phyloP scores from a whole-genome alignment of 2,113 vertebrate genomes.

The Caretta caretta region DNA sequence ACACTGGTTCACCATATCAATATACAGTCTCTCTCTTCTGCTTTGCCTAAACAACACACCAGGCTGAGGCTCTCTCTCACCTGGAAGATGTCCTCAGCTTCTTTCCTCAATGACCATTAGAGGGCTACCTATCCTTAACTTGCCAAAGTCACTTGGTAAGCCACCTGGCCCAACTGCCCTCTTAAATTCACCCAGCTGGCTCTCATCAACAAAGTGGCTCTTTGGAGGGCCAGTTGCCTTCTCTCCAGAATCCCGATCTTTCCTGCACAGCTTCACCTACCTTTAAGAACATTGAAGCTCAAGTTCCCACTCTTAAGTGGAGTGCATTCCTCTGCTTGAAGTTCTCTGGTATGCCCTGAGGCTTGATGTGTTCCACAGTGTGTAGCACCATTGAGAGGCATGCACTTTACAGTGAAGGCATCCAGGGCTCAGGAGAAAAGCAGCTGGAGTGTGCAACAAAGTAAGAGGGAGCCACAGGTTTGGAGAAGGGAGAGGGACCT shows the following conservation, averaged over 20 bases:
- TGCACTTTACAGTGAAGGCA: neutral
- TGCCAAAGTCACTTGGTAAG: neutral
- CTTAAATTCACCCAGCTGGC: neutral
- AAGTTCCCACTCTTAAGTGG: neutral
- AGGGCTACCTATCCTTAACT: neutral
- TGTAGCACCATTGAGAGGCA: neutral
- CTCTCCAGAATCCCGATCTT: neutral
- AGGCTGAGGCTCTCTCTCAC: neutral
- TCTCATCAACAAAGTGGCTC: neutral
- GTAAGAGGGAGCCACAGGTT: neutral
- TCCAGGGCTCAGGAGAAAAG: neutral
- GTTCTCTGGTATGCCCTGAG: neutral
- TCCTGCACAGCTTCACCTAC: neutral
- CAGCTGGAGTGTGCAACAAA: neutral
- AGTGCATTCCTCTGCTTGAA: neutral
- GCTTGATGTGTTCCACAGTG: neutral
- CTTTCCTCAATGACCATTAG: neutral
- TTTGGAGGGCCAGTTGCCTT: neutral
- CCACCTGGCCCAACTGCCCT: neutral
- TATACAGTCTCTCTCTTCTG: neutral
- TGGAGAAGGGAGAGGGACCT: neutral
- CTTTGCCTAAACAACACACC: neutral
- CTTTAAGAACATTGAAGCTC: neutral
- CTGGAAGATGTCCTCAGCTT: neutral
- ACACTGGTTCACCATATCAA: constrained; percentile 2